Percentiles rank a stretch among this genome's conserved stretches.
These are phyloP conservation scores for Pectinophora gossypiella DNA, from an alignment of 1,140 invertebrate genomes.

Conservation along the genomic window DNA sequence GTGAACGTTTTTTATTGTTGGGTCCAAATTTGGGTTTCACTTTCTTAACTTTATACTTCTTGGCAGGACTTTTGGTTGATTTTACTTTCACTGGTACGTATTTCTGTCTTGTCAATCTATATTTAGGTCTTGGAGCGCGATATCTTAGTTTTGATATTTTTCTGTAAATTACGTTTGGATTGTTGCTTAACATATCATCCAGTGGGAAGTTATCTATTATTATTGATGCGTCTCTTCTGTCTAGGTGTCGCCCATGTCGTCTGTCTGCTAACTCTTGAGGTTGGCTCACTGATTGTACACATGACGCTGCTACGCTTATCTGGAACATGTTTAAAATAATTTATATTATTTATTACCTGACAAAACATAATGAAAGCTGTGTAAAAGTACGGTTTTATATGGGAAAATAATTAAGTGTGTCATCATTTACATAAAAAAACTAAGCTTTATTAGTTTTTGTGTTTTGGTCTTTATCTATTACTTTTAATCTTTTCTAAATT, in stretches of 20 bases:
- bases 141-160: constrained; percentile 44
- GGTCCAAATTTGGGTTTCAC: constrained; percentile 25
- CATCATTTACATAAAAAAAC: not conserved
- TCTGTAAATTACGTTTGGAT: constrained; percentile 46
- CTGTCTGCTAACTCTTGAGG: constrained; percentile 20
- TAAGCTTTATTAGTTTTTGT: not conserved
- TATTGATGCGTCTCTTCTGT: constrained; percentile 43
- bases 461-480: not conserved
- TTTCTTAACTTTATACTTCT: constrained; percentile 29
- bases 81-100: constrained; percentile 22
- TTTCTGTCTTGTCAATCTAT: constrained; percentile 29
- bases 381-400: too few relatives aligned
- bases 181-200: constrained; percentile 33
- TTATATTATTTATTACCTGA: not conserved
- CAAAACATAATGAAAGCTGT: too few relatives aligned
- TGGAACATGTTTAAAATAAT: constrained; percentile 34
- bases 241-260: constrained; percentile 27
- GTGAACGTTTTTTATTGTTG: constrained; percentile 27
- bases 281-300: constrained; percentile 16
- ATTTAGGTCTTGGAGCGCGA: constrained; percentile 25
- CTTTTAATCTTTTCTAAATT: too few relatives aligned
- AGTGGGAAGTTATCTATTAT: constrained; percentile 31
- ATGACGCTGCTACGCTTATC: constrained; percentile 42
- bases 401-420: constrained; percentile 12
- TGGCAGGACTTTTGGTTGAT: constrained; percentile 11